These are phyloP conservation scores for Seriola aureovittata DNA, from an alignment of 2,113 vertebrate genomes.

Conservation along the genomic window DNA sequence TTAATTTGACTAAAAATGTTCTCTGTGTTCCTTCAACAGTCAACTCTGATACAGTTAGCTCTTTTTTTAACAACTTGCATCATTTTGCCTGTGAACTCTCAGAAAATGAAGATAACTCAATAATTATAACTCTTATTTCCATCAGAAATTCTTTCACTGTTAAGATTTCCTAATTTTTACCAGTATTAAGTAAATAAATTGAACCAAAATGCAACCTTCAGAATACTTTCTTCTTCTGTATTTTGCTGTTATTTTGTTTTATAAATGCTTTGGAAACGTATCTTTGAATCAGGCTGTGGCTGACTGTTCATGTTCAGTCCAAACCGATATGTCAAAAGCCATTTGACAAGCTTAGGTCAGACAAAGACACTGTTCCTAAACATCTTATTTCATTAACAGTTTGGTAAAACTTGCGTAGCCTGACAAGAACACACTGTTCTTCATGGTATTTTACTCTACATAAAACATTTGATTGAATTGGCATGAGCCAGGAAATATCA, in stretches of 20 bases:
- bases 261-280: neutral
- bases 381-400: neutral
- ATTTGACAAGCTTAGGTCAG: neutral
- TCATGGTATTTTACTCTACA: neutral
- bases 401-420: neutral
- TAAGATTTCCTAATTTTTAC: neutral
- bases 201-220: neutral
- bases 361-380: neutral
- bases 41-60: neutral
- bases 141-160: neutral
- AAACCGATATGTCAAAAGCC: neutral
- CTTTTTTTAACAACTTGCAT: too few species aligned
- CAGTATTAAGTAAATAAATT: too few species aligned
- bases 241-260: neutral
- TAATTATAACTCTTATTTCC: neutral
- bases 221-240: neutral
- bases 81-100: too few species aligned
- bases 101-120: too few species aligned
- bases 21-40: neutral
- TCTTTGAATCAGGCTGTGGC: neutral
- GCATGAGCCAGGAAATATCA: neutral
- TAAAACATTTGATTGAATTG: neutral
- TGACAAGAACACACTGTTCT: neutral
- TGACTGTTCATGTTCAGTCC: neutral
- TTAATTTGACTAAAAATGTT: slow-evolving; percentile 7